Percentiles rank a stretch among this genome's conserved stretches.
Evolutionary conservation across 2,113 vertebrate genomes (phyloP).

Genomic region (Mustelus asterias): DNA sequence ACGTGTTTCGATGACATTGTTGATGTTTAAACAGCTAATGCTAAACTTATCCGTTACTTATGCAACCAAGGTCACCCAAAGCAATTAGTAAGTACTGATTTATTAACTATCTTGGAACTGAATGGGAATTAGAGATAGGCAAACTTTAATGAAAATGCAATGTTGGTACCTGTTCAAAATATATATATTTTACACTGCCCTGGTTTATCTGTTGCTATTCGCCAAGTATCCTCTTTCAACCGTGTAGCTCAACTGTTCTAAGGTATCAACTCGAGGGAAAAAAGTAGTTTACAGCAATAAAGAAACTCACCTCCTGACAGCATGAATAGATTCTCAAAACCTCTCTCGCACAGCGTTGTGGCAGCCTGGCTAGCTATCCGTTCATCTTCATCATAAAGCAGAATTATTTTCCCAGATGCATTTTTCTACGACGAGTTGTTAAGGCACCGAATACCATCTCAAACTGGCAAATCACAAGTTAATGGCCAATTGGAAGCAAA

Average conservation of each 20-base stretch:
- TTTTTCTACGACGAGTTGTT: conserved; percentile 73
- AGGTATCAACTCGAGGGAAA: background rate
- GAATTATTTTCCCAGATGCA: conserved; percentile 78
- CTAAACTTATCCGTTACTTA: background rate
- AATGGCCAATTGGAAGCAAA: background rate
- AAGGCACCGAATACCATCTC: conserved; percentile 46
- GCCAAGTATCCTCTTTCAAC: background rate
- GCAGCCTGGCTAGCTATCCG: conserved; percentile 79
- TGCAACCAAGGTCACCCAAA: background rate
- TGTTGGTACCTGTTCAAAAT: background rate
- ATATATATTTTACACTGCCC: background rate
- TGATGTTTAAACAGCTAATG: background rate
- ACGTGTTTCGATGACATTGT: background rate
- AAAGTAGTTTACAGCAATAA: background rate
- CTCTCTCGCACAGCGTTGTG: conserved; percentile 85
- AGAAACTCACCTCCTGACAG: conserved; percentile 76
- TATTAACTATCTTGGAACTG: background rate
- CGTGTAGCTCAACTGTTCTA: background rate
- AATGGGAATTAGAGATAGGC: background rate
- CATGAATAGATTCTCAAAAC: conserved; percentile 92
- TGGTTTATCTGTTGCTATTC: background rate
- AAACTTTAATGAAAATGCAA: background rate
- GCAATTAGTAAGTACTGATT: background rate
- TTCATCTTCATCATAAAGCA: conserved; percentile 89
- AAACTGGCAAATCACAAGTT: background rate